Evolutionary conservation across 2,797 vertebrate species (phyloP), one percentile per base, ranked within the genome.

Genomic region (Nannoperca obscura): DNA sequence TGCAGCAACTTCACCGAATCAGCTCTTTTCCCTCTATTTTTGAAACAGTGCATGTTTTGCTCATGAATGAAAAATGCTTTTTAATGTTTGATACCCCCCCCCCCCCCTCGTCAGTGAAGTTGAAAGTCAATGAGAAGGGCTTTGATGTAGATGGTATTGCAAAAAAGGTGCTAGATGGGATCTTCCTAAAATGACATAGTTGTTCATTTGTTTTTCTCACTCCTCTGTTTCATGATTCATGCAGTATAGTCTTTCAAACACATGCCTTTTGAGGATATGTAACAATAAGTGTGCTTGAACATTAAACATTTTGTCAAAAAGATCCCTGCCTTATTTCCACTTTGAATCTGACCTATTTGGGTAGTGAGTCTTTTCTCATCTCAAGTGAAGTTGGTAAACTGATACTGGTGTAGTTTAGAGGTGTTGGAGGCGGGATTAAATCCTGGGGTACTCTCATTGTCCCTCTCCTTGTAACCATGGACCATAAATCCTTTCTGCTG

Each of bases 141-240:
- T 93, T 93, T 93, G 87, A 92, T 89, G 88, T 92, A 71, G 81
- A 86, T 83, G 70, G 83, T 69, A 78, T 85, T 85, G 83, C 77
- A 81, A 62, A 79, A 79, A 81, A 78, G 74, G 78, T 82, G 71
- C 57, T 59, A 47, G 81, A 80, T 85, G n/a, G 62, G 63, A 86
- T 88, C 76, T 74, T 86, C 58, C 74, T 69, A 74, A 88, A 89
- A 88, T 74, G 50, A 78, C 44, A 78, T 59, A 59, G 47, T 74
- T 50, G 61, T 88, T 80, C 65, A 82, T 90, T 86, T 90, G 86
- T 88, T 87, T 87, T 78, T 59, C 54, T 81, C 47, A 76, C 74
- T 69, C 72, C 44, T 79, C 34, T 7, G 13, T 82, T 85, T 79
- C 71, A 83, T 80, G 61, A 74, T 89, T 88, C 70, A 87, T 81